phyloP scores from a whole-genome alignment of 1,140 invertebrate species.

The Diachasmimorpha longicaudata region DNA sequence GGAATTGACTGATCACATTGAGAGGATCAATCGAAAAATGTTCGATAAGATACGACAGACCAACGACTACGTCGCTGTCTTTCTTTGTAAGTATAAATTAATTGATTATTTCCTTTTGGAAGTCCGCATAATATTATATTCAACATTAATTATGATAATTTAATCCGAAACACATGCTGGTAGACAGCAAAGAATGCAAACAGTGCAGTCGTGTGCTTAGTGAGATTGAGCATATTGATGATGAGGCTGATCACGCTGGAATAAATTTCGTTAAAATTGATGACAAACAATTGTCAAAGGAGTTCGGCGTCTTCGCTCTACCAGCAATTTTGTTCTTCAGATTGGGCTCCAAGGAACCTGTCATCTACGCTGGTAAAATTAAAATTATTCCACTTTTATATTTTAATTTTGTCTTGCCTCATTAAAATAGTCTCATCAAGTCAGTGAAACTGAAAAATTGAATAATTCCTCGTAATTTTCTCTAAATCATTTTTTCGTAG shows the following conservation, averaged over 20 bases:
- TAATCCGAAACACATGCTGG: constrained; percentile 53
- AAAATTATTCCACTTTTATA: too few relatives aligned
- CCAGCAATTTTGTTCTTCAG: constrained; percentile 91
- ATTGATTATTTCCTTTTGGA: too few relatives aligned
- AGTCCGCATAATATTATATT: too few relatives aligned
- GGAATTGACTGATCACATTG: constrained; percentile 92
- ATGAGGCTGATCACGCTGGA: constrained; percentile 89
- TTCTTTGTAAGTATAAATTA: constrained; percentile 82
- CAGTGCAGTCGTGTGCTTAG: constrained; percentile 86
- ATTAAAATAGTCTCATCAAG: too few relatives aligned
- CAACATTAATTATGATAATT: constrained; percentile 14
- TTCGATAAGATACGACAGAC: constrained; percentile 89
- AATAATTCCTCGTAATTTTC: too few relatives aligned
- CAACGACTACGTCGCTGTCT: constrained; percentile 91
- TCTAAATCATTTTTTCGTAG: constrained; percentile 55
- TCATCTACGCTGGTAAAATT: constrained; percentile 92
- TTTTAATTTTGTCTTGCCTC: too few relatives aligned
- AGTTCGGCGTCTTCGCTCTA: constrained; percentile 85
- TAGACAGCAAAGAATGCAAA: constrained; percentile 93
- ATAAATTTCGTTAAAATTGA: constrained; percentile 94
- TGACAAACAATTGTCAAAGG: constrained; percentile 84
- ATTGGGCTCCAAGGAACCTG: constrained; percentile 85
- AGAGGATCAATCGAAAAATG: constrained; percentile 92
- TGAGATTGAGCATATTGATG: constrained; percentile 93
- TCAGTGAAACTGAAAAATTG: too few relatives aligned